Evolutionary conservation across 2,113 vertebrate genomes (phyloP), one percentile per base, ranked within the genome.

Genomic region (Sphyrna mokarran): DNA sequence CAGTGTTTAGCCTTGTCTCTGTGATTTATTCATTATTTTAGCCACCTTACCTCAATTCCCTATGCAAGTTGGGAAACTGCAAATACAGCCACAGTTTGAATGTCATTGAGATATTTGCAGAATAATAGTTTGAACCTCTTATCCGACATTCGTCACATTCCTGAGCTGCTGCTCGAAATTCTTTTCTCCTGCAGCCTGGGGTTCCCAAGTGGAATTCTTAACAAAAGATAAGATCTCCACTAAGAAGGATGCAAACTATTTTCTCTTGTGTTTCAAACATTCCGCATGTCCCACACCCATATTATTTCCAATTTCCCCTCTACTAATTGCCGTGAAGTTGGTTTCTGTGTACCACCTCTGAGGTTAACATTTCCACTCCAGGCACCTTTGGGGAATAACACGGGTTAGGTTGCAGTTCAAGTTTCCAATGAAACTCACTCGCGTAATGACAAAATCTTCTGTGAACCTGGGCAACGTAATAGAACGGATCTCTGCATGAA

Each of bases 111-210:
- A 43, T 54, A 72, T 72, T 95, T 95, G 69, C 94, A 72, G 13
- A 72, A 54, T 72, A 95, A 95, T 91, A 20, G 58, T n/a, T 48
- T 95, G 94, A 72, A 95, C n/a, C 61, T 93, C 61, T 95, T 70
- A 72, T 70, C 93, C 40, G 40, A 33, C 87, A 91, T 93, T 8
- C 68, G n/a, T 54, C 13, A 22, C 94, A 95, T 95, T 95, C 94
- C 69, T 95, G 40, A 95, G 14, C 23, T 48, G 66, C 20, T 69
- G 66, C 0, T 70, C 40, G 54, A 33, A 54, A 29, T 72, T 72
- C 68, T 1, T 95, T 70, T 54, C 40, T 68, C 68, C 37, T 70
- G 40, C 40, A 48, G 43, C 66, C 37, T 14, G 66, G 63, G 68
- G 91, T 26, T 94, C 16, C 66, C 93, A 29, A 29, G 68, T n/a